These are phyloP conservation scores for Dicaeum eximium DNA, from an alignment of 2,113 vertebrate genomes.

Conservation along the genomic window DNA sequence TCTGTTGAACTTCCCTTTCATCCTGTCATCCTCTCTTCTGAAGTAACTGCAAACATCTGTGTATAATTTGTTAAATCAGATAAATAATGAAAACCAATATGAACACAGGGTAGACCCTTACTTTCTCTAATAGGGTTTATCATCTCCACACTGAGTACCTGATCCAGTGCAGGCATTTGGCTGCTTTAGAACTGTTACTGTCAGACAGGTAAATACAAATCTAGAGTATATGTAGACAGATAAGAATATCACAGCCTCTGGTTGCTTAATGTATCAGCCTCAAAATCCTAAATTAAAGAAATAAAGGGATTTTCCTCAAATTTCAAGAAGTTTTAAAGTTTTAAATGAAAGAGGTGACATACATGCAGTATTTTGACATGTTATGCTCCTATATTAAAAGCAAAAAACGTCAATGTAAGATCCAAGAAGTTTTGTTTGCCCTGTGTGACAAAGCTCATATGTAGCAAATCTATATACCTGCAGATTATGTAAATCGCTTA, in stretches of 20 bases:
- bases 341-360: neutral
- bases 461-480: neutral
- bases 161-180: neutral
- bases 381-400: neutral
- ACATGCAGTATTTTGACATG: neutral
- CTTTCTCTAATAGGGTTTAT: neutral
- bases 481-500: neutral
- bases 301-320: neutral
- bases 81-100: neutral
- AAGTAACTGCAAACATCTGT: neutral
- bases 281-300: neutral
- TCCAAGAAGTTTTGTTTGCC: neutral
- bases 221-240: neutral
- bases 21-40: neutral
- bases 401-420: fast-evolving
- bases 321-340: neutral
- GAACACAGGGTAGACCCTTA: neutral
- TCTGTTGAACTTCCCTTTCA: neutral
- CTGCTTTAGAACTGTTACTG: neutral
- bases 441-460: neutral
- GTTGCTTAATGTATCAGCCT: neutral
- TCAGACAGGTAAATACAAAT: neutral
- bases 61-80: neutral
- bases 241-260: neutral
- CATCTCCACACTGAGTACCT: neutral